These are phyloP conservation scores for Andrena camellia DNA, from an alignment of 2,888 invertebrate genomes.

Conservation along the genomic window DNA sequence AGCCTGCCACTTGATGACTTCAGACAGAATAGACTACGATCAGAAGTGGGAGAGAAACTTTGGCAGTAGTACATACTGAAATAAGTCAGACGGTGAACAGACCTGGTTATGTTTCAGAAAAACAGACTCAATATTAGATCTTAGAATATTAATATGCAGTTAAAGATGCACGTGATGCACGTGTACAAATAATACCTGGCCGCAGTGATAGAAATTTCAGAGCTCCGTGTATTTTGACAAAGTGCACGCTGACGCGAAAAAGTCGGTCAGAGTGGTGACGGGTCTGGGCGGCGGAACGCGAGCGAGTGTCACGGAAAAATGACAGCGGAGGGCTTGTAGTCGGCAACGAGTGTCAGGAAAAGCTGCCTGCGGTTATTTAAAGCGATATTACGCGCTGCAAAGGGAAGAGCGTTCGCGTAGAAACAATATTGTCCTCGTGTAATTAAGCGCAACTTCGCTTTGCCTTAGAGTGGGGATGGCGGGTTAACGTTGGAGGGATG, in stretches of 20 bases:
- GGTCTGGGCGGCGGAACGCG: background rate
- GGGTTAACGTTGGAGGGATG: slow-evolving; percentile 29
- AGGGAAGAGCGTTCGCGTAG: slow-evolving; percentile 48
- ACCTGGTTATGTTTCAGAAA: no score
- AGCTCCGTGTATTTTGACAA: background rate
- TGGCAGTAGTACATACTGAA: no score
- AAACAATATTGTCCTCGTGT: slow-evolving; percentile 74
- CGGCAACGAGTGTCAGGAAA: slow-evolving; percentile 16
- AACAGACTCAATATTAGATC: no score
- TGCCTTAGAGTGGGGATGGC: slow-evolving; percentile 37
- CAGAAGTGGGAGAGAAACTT: no score
- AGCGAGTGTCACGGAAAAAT: slow-evolving; percentile 28
- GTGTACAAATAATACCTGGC: no score
- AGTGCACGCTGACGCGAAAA: background rate
- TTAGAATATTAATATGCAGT: no score
- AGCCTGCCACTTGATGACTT: background rate
- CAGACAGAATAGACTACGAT: no score
- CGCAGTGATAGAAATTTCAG: background rate
- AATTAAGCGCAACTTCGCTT: slow-evolving; percentile 72
- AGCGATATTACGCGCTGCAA: slow-evolving; percentile 49
- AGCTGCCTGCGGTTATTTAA: slow-evolving; percentile 48
- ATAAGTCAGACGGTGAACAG: no score
- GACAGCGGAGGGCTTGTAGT: background rate
- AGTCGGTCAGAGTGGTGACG: background rate
- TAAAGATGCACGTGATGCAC: no score